Evolutionary conservation across 2,797 vertebrate genomes (phyloP).

Genomic region (Cuniculus paca): DNA sequence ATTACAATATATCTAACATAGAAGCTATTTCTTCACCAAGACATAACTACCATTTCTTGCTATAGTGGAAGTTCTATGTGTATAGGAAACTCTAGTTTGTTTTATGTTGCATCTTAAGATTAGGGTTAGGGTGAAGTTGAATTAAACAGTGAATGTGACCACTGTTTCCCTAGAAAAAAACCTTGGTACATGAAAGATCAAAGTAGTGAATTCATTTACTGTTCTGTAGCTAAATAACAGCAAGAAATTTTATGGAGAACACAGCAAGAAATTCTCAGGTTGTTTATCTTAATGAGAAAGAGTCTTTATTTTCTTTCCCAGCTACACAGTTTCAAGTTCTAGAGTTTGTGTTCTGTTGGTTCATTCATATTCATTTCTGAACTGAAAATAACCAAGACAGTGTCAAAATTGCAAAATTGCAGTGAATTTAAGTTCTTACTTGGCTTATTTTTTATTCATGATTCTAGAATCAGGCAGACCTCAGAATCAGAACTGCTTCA

Average conservation of each 20-base stretch:
- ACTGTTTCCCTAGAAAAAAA: background rate
- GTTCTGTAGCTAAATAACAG: conserved; percentile 19
- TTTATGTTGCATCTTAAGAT: background rate
- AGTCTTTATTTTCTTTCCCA: background rate
- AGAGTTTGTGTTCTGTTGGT: background rate
- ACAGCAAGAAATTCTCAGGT: background rate
- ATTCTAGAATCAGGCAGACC: background rate
- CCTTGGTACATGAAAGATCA: background rate
- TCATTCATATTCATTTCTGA: conserved; percentile 53
- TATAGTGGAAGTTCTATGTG: background rate
- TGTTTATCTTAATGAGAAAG: background rate
- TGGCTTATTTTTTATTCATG: conserved; percentile 8
- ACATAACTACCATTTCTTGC: background rate
- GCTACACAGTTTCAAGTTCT: background rate
- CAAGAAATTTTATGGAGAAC: background rate
- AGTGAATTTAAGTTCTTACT: conserved; percentile 19
- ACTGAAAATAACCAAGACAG: conserved; percentile 54
- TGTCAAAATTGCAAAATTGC: conserved; percentile 53
- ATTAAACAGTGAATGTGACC: background rate
- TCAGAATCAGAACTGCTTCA: background rate
- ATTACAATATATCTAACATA: background rate
- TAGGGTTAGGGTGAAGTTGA: background rate
- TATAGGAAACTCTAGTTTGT: background rate
- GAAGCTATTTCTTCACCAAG: background rate
- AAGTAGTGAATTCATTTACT: background rate